phyloP scores from a whole-genome alignment of 2,113 vertebrate species.

The Apus apus region DNA sequence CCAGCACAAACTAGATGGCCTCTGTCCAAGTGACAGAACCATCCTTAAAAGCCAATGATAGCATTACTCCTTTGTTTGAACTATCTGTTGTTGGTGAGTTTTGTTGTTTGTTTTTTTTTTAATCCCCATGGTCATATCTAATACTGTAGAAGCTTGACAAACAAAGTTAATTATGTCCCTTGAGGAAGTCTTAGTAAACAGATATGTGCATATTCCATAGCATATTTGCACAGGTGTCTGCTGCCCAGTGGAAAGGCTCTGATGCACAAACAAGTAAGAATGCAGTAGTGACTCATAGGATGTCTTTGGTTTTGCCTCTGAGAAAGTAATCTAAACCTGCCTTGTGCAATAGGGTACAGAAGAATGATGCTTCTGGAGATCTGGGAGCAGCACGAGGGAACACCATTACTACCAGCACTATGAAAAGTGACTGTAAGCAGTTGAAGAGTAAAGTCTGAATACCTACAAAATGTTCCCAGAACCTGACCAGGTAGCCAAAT shows the following conservation, averaged over 20 bases:
- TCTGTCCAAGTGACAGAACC: neutral
- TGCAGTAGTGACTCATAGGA: neutral
- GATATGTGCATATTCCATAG: neutral
- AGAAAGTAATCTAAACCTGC: constrained; percentile 6
- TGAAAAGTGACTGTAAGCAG: neutral
- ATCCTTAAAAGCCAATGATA: neutral
- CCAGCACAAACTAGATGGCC: neutral
- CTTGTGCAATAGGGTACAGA: neutral
- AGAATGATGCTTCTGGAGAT: neutral
- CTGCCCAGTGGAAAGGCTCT: neutral
- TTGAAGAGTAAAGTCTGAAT: neutral
- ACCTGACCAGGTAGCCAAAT: neutral
- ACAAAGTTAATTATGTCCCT: neutral
- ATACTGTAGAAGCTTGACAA: neutral
- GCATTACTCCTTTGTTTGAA: neutral
- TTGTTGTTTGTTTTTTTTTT: too few relatives aligned
- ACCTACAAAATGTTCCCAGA: neutral
- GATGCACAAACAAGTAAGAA: neutral
- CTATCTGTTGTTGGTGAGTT: neutral
- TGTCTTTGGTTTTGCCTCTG: neutral
- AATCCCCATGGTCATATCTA: neutral
- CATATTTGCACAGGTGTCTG: neutral
- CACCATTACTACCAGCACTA: neutral
- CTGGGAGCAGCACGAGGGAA: neutral
- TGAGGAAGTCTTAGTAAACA: neutral